These are phyloP conservation scores for Pharmacophagus antenor DNA, from an alignment of 2,888 invertebrate species.

Conservation along the genomic window DNA sequence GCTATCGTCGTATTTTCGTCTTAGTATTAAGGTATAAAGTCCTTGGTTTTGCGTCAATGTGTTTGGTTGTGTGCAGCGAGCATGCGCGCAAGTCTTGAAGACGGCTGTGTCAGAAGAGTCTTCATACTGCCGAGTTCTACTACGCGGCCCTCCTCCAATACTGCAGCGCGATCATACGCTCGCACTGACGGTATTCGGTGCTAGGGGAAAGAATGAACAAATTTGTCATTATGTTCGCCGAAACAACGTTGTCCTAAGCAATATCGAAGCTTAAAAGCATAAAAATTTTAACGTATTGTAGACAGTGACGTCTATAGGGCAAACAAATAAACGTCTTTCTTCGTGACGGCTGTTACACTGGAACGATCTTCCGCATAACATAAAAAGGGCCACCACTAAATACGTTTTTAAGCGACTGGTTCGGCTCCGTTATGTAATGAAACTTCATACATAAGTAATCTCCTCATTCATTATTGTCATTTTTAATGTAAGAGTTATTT, in stretches of 20 bases:
- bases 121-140: constrained; percentile 84
- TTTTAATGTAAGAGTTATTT: no score
- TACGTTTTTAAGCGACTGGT: no score
- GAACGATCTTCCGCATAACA: no score
- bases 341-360: no score
- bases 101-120: constrained; percentile 77
- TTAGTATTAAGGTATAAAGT: background rate
- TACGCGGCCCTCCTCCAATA: constrained; percentile 84
- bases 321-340: no score
- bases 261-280: background rate
- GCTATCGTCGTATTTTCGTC: background rate
- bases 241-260: background rate
- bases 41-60: constrained; percentile 33
- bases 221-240: background rate
- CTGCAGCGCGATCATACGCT: constrained; percentile 85
- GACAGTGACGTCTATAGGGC: no score
- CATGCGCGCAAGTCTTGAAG: constrained; percentile 82
- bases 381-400: no score
- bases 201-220: constrained; percentile 54
- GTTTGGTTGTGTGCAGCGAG: constrained; percentile 58
- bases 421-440: no score
- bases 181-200: constrained; percentile 87
- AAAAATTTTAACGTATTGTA: no score
- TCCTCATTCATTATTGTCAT: no score
- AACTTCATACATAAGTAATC: no score